Evolutionary conservation across 2,113 vertebrate species (phyloP).

Genomic region (Isurus oxyrinchus): DNA sequence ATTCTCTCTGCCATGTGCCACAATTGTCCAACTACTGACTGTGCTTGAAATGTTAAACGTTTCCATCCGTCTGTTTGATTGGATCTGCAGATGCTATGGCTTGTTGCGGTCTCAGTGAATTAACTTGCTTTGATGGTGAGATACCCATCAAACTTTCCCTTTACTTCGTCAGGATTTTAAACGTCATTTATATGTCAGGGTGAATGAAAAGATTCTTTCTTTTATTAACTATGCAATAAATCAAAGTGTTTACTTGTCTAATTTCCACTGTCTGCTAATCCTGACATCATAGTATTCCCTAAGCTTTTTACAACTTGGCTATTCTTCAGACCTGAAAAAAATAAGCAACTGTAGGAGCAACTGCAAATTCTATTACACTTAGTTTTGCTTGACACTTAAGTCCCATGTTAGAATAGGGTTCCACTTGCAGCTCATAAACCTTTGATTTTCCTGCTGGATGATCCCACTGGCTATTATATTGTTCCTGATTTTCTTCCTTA

Average conservation of each 20-base stretch:
- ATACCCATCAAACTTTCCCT: background rate
- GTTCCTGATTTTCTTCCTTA: background rate
- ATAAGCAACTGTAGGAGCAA: background rate
- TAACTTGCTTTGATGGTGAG: background rate
- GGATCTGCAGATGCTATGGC: background rate
- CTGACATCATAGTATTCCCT: too few relatives aligned
- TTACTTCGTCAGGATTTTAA: background rate
- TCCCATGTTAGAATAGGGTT: too few relatives aligned
- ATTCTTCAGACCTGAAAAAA: background rate
- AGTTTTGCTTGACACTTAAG: background rate
- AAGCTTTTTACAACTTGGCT: background rate
- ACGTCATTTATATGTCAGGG: background rate
- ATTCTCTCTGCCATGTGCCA: too few relatives aligned
- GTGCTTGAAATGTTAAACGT: background rate
- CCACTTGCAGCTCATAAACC: background rate
- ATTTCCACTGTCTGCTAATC: background rate
- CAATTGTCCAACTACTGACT: background rate
- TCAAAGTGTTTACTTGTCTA: background rate
- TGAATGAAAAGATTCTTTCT: background rate
- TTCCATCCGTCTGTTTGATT: background rate
- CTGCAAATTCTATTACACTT: background rate
- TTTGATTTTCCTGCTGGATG: background rate
- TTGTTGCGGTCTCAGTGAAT: background rate
- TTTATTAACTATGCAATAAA: background rate
- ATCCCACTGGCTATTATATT: background rate